Evolutionary conservation across 2,888 invertebrate genomes (phyloP).

Genomic region (Baronia brevicornis): DNA sequence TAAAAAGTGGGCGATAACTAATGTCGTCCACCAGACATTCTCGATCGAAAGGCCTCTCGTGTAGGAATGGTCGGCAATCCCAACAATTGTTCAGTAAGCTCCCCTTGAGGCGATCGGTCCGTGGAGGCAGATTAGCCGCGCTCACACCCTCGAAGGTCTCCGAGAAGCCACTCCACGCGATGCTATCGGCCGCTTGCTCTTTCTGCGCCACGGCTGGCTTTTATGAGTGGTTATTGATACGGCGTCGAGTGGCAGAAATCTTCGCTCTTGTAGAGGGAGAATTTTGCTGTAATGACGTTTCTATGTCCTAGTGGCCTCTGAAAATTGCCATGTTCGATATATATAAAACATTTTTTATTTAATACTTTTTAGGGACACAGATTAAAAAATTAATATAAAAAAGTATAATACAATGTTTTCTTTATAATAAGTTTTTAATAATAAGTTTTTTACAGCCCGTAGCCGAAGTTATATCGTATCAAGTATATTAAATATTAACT

Average conservation of each 20-base stretch:
- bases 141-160: slow-evolving; percentile 33
- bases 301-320: slow-evolving; percentile 11
- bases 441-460: too few species aligned
- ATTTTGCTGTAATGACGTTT: slow-evolving; percentile 16
- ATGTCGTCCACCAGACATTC: slow-evolving; percentile 8
- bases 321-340: too few species aligned
- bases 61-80: slow-evolving; percentile 18
- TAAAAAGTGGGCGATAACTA: too few species aligned
- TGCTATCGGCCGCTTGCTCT: slow-evolving; percentile 47
- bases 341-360: background rate
- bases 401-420: too few species aligned
- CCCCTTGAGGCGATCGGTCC: slow-evolving; percentile 36
- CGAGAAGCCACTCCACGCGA: slow-evolving; percentile 40
- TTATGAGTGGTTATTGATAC: slow-evolving; percentile 56
- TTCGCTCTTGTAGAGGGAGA: slow-evolving; percentile 11
- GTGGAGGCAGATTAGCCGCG: slow-evolving; percentile 62
- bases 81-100: slow-evolving; percentile 25
- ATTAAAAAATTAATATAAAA: too few species aligned
- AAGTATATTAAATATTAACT: too few species aligned
- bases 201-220: slow-evolving; percentile 46
- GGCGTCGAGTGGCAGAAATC: slow-evolving; percentile 20
- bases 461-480: too few species aligned
- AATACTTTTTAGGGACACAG: too few species aligned
- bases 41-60: slow-evolving; percentile 11
- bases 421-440: too few species aligned